These are phyloP conservation scores for Caranx melampygus DNA, from an alignment of 2,113 vertebrate species.

Conservation along the genomic window DNA sequence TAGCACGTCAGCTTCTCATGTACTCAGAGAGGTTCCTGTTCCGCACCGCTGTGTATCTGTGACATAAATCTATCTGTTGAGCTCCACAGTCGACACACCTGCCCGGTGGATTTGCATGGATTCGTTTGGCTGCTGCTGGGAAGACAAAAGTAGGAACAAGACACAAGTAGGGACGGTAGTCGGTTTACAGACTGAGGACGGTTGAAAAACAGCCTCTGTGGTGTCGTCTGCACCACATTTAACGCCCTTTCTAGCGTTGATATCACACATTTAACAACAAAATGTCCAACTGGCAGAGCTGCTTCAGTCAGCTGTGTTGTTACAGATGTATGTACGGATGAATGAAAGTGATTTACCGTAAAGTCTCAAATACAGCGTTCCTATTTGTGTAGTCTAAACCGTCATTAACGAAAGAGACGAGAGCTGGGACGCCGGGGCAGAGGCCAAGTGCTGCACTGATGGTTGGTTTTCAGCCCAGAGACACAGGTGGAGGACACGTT, in stretches of 20 bases:
- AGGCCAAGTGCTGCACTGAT: too few relatives aligned
- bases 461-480: too few relatives aligned
- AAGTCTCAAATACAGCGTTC: too few relatives aligned
- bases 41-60: neutral
- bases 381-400: too few relatives aligned
- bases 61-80: neutral
- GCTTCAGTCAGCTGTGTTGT: neutral
- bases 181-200: neutral
- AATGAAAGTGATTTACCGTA: too few relatives aligned
- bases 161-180: too few relatives aligned
- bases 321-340: neutral
- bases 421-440: too few relatives aligned
- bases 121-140: neutral
- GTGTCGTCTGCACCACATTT: too few relatives aligned
- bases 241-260: too few relatives aligned
- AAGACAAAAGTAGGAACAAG: neutral
- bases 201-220: neutral
- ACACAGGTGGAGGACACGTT: too few relatives aligned
- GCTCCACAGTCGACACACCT: neutral
- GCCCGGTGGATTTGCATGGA: neutral
- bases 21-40: neutral
- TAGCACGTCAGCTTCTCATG: neutral
- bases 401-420: too few relatives aligned
- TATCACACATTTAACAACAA: neutral
- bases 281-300: neutral